Percentiles rank a stretch among this genome's conserved stretches.
Evolutionary conservation across 2,888 invertebrate genomes (phyloP).

Genomic region (Zhengitettix transpicula): DNA sequence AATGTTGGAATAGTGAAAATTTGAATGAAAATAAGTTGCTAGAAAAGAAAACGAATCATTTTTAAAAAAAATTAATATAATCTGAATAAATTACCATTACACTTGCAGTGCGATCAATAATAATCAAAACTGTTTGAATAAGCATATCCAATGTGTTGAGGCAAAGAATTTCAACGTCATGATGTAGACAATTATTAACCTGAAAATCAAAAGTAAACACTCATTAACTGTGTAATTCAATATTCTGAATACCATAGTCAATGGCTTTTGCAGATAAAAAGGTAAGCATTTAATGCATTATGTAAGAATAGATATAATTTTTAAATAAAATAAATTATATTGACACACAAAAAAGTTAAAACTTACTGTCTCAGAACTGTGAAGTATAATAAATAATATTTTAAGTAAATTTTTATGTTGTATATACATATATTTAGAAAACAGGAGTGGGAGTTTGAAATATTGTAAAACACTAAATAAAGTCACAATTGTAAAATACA

Average conservation of each 20-base stretch:
- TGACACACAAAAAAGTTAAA: background rate
- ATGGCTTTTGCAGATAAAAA: background rate
- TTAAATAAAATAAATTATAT: background rate
- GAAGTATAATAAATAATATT: no score
- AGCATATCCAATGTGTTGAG: slow-evolving; percentile 66
- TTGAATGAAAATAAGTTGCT: background rate
- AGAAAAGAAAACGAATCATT: slow-evolving; percentile 3
- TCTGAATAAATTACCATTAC: slow-evolving; percentile 34
- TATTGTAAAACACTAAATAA: no score
- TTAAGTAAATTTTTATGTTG: no score
- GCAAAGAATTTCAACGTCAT: slow-evolving; percentile 71
- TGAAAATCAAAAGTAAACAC: slow-evolving; percentile 10
- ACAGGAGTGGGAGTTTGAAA: no score
- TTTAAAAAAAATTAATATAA: slow-evolving; percentile 3
- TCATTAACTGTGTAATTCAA: no score
- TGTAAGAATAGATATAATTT: background rate
- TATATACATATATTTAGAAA: no score
- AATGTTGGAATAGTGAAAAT: background rate
- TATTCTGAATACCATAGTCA: background rate
- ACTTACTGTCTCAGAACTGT: no score
- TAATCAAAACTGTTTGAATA: slow-evolving; percentile 67
- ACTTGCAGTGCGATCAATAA: slow-evolving; percentile 59
- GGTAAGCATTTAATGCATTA: background rate
- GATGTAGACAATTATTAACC: slow-evolving; percentile 45
- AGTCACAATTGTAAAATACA: no score